Evolutionary conservation across 2,797 vertebrate genomes (phyloP), one percentile per base, ranked within the genome.

Genomic region (Gambelia wislizenii): DNA sequence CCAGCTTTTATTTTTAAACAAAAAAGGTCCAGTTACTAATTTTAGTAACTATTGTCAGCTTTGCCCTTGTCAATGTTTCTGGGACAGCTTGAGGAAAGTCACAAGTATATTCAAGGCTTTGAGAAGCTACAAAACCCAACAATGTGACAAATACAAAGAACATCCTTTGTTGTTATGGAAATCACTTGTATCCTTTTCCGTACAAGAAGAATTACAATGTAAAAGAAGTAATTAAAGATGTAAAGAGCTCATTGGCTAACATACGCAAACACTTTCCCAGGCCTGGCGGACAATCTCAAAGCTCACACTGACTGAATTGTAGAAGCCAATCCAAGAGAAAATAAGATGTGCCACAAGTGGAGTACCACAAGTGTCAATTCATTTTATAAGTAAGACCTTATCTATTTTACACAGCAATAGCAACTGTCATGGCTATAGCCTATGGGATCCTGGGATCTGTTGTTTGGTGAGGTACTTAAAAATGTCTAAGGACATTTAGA

Each of bases 41-140:
- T 88, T 84, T 44, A 91, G 89, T 76, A 83, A 78, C 20, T n/a
- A 70, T 80, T 30, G 1, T 59, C 85, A 67, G 69, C 39, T 90
- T 81, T 82, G 22, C 0, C 74, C 54, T 5, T 25, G 42, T 88
- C 52, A 44, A 27, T 83, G 44, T 4, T n/a, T 86, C 86, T 86
- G 44, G 5, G 56, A 18, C 47, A 3, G 25, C 83, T 90, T 4
- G 6, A 70, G 70, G 47, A 91, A 72, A 6, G 52, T 64, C 83
- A 79, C 6, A 83, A 89, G 56, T 67, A 20, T 3, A 69, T 79
- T n/a, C 67, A 6, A 79, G 85, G 74, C 39, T 87, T 30, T 39
- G 42, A 18, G 10, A n/a, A 78, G 42, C 64, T 20, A 33, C 78
- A 47, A 30, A 42, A 83, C 4, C 59, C 12, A 9, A 77, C 22